Conservation (phyloP, 2,113 vertebrate genomes). For the Tachycineta bicolor region DNA sequence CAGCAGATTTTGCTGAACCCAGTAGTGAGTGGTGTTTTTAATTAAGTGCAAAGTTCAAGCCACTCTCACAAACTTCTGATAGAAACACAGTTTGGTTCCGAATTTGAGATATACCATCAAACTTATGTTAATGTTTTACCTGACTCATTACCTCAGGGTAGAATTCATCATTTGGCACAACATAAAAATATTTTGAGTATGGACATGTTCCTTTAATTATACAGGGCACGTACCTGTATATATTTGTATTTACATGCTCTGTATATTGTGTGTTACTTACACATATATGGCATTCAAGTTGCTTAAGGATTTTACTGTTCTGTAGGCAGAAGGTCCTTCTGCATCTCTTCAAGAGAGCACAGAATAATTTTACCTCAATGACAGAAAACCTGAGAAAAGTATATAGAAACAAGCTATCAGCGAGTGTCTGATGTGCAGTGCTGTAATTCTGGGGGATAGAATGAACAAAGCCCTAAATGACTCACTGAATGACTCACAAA, state of each 20-base stretch:
- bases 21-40: background rate
- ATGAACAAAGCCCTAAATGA: background rate
- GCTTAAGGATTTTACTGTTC: background rate
- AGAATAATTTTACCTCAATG: background rate
- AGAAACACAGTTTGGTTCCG: slow-evolving; percentile 1
- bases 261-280: background rate
- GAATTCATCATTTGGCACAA: slow-evolving; percentile 46
- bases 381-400: background rate
- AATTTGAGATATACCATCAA: slow-evolving; percentile 15
- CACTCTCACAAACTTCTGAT: background rate
- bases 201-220: slow-evolving; percentile 59
- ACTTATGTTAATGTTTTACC: slow-evolving; percentile 29
- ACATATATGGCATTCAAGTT: background rate
- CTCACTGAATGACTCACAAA: background rate
- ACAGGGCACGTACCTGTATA: background rate
- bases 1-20: background rate
- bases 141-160: slow-evolving; percentile 34
- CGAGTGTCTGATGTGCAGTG: background rate
- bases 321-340: background rate
- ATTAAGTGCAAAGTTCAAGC: background rate
- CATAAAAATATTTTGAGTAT: slow-evolving; percentile 54
- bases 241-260: slow-evolving; percentile 46
- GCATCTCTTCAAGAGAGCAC: background rate
- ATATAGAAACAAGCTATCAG: background rate
- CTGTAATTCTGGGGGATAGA: background rate